Percentiles rank a stretch among this genome's conserved stretches.
phyloP scores from a whole-genome alignment of 1,140 invertebrate genomes.

The Venturia canescens region DNA sequence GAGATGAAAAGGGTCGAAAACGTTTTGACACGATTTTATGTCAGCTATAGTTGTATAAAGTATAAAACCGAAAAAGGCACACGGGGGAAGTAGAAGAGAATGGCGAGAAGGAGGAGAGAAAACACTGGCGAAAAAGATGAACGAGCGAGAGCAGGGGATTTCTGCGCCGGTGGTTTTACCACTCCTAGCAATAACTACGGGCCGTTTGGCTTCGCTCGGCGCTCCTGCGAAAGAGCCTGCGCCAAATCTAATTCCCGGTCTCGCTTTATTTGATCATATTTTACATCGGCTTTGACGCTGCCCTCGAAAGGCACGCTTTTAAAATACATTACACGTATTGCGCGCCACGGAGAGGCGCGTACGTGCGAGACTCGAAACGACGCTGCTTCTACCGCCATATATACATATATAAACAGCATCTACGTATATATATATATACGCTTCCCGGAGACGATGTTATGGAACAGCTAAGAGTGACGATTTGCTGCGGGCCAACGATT shows the following conservation, averaged over 20 bases:
- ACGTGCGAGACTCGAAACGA: constrained; percentile 34
- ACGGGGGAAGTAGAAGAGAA: constrained; percentile 47
- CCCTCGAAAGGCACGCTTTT: constrained; percentile 68
- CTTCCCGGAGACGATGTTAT: too few species aligned
- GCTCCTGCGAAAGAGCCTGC: constrained; percentile 59
- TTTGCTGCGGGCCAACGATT: too few species aligned
- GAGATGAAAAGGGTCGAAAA: constrained; percentile 45
- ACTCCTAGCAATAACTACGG: background rate
- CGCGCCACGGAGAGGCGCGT: constrained; percentile 19
- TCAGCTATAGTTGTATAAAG: constrained; percentile 38
- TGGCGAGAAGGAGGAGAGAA: constrained; percentile 50
- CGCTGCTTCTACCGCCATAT: background rate
- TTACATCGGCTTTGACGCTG: constrained; percentile 70
- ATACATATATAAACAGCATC: background rate
- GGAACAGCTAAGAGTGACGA: too few species aligned
- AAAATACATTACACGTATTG: constrained; percentile 68
- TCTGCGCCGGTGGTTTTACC: background rate
- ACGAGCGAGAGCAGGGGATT: background rate
- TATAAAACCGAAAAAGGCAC: constrained; percentile 17
- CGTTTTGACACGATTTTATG: constrained; percentile 63
- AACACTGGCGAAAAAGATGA: background rate
- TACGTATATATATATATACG: background rate
- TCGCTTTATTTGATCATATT: constrained; percentile 71
- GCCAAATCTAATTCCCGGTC: constrained; percentile 66
- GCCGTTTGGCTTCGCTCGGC: constrained; percentile 20